phyloP scores from a whole-genome alignment of 2,888 invertebrate genomes.

The Pachydiplax longipennis region DNA sequence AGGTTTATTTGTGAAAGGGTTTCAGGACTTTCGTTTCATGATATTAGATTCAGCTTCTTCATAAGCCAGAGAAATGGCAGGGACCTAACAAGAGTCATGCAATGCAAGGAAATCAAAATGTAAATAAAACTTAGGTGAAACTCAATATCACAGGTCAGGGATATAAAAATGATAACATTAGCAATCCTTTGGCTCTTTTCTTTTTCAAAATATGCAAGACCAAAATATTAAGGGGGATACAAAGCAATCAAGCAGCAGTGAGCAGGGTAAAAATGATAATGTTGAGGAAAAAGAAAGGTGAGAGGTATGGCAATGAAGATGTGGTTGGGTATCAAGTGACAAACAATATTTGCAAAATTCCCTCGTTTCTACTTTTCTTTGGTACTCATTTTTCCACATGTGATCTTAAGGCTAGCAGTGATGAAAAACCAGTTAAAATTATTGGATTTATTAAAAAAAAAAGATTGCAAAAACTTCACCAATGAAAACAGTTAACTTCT shows the following conservation, averaged over 20 bases:
- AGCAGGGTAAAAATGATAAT: conserved; percentile 33
- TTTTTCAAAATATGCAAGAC: conserved; percentile 21
- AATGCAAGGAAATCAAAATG: conserved; percentile 35
- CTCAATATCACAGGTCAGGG: conserved; percentile 34
- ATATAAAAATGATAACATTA: conserved; percentile 26
- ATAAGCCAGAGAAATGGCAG: conserved; percentile 92
- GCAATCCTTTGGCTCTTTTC: not conserved
- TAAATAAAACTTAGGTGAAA: conserved; percentile 42
- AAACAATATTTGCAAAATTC: conserved; percentile 14
- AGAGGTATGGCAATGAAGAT: not conserved
- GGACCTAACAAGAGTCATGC: conserved; percentile 68
- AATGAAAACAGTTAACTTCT: not conserved
- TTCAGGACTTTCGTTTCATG: conserved; percentile 91
- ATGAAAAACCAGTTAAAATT: conserved; percentile 4
- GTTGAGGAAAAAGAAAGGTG: not conserved
- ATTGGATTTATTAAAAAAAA: not conserved
- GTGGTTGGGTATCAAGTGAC: not conserved
- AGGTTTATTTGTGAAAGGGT: conserved; percentile 89
- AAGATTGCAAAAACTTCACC: not conserved
- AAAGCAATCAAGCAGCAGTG: conserved; percentile 44
- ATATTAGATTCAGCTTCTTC: conserved; percentile 92
- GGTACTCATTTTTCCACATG: not conserved
- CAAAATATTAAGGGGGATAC: conserved; percentile 37
- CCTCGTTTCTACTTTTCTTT: too few species aligned
- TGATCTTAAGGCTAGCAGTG: not conserved